These are phyloP conservation scores for Pteria penguin DNA, from an alignment of 2,888 invertebrate genomes.

Conservation along the genomic window DNA sequence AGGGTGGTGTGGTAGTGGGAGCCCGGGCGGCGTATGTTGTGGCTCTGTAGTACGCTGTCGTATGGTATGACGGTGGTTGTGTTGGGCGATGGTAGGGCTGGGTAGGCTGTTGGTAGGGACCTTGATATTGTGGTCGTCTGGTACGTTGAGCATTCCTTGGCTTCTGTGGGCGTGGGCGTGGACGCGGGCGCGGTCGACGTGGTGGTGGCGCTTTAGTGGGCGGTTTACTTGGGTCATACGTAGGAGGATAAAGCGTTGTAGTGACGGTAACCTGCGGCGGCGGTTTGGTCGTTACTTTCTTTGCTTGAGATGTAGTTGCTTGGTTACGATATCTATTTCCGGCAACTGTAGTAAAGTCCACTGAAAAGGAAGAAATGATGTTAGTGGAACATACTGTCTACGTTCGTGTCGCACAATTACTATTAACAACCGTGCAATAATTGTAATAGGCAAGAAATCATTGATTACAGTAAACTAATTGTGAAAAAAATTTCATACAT, in stretches of 20 bases:
- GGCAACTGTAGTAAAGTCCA: too few relatives aligned
- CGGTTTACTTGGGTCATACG: constrained; percentile 1
- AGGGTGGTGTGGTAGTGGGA: not conserved
- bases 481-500: too few relatives aligned
- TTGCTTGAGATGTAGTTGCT: too few relatives aligned
- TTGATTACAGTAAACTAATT: too few relatives aligned
- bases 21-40: not conserved
- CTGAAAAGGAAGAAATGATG: too few relatives aligned
- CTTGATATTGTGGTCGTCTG: constrained; percentile 16
- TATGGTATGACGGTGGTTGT: not conserved
- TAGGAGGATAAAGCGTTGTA: not conserved
- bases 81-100: not conserved
- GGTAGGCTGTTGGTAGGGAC: not conserved
- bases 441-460: too few relatives aligned
- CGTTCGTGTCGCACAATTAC: too few relatives aligned
- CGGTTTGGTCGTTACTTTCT: constrained; percentile 6
- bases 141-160: not conserved
- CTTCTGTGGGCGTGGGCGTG: not conserved
- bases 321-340: too few relatives aligned
- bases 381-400: too few relatives aligned
- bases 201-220: not conserved
- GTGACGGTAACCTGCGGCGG: not conserved
- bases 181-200: not conserved
- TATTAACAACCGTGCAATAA: too few relatives aligned
- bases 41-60: not conserved